These are phyloP conservation scores for Lutraria rhynchaena DNA, from an alignment of 1,140 invertebrate species.

Conservation along the genomic window DNA sequence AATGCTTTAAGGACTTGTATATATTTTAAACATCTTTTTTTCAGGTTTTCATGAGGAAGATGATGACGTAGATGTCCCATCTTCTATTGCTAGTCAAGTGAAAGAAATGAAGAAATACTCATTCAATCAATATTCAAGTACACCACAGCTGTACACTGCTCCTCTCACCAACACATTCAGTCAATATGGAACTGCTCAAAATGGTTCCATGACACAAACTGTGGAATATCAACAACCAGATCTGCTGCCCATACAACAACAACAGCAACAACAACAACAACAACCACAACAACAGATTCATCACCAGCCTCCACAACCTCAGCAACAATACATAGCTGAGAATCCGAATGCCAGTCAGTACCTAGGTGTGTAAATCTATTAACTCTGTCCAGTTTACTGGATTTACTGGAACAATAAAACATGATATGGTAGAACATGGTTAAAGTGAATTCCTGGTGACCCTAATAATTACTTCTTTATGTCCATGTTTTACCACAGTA, in stretches of 20 bases:
- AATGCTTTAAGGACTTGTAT: not conserved
- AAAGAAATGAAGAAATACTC: slow-evolving; percentile 56
- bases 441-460: no score
- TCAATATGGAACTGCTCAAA: slow-evolving; percentile 13
- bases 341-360: not conserved
- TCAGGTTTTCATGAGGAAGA: slow-evolving; percentile 43
- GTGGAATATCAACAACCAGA: slow-evolving; percentile 9
- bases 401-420: no score
- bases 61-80: slow-evolving; percentile 50
- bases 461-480: no score
- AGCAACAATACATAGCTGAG: slow-evolving; percentile 9
- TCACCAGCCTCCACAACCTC: not conserved
- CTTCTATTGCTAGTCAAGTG: slow-evolving; percentile 47
- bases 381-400: no score
- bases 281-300: slow-evolving; percentile 1
- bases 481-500: no score
- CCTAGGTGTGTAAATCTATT: no score
- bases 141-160: slow-evolving; percentile 41
- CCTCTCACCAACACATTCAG: not conserved
- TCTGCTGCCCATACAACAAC: not conserved
- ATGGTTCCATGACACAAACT: not conserved
- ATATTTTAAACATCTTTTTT: not conserved
- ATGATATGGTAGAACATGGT: no score
- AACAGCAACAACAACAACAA: slow-evolving; percentile 11
- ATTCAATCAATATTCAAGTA: slow-evolving; percentile 54